Base-by-base conservation (phyloP, 2,797 vertebrate genomes). In the Tokudaia tokunoshimensis region DNA sequence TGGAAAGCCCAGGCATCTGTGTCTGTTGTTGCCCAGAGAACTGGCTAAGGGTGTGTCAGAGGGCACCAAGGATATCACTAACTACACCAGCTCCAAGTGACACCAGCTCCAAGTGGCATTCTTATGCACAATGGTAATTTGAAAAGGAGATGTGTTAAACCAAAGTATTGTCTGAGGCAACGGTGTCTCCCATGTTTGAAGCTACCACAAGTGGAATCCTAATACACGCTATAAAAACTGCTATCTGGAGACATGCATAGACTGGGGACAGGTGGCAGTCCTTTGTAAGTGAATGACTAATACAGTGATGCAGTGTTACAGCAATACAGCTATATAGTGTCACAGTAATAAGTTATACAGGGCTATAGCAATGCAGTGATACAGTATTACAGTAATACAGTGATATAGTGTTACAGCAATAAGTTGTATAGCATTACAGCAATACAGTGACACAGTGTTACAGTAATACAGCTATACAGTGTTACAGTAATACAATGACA, bases 1-100 rank as follows among this genome's bases (percentile, higher is more conserved):
- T 97, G 99, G 0, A 99, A 99, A 96, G 99, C 99, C 96, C 99
- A 37, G 47, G 22, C 47, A 37, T n/a, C 65, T 72, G 31, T 85
- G 22, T 87, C 47, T 72, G 34, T 98, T 99, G 98, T 98, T 99
- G 89, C 99, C 99, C 0, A 99, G 99, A 0, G 99, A 99, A 96
- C 98, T 99, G 97, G 99, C 99, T 50, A 99, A 99, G 91, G 99
- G 99, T 2, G 98, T 99, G 57, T 99, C 99, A 0, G 98, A 99
- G 97, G 99, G 99, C 85, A 99, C 99, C 96, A 99, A 99, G 91
- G 99, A 99, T 0, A 99, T 99, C 97, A 99, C 99, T 76, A 99
- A 99, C 97, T 99, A 99, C 98, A 99, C 99, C 95, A 99, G 98
- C 98, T 98, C 99, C 97, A 99, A 99, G 97, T 99, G 97, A 26